Evolutionary conservation across 1,140 invertebrate genomes (phyloP).

Genomic region (Zelostemma sp.): DNA sequence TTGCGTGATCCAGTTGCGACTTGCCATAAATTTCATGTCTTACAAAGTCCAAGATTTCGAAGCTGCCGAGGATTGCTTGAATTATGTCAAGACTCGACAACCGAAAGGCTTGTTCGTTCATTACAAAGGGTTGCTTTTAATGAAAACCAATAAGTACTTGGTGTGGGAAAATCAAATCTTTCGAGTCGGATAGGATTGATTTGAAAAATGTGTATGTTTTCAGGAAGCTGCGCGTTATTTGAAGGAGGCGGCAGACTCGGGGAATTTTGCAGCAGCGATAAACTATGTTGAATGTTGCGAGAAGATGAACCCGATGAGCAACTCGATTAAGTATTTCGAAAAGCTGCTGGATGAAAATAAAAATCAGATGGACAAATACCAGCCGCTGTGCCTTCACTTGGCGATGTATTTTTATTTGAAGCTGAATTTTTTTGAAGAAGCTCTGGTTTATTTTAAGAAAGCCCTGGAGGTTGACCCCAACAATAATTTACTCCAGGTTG

Average conservation of each 20-base stretch:
- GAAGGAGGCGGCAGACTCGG: background rate
- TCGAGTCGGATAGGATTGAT: too few species aligned
- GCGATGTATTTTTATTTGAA: background rate
- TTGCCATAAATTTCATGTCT: background rate
- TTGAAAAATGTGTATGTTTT: too few species aligned
- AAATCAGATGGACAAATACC: background rate
- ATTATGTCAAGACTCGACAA: background rate
- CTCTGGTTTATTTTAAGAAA: background rate
- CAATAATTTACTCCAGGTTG: background rate
- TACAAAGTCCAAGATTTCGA: background rate
- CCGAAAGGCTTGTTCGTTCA: conserved; percentile 7
- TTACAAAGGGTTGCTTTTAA: too few species aligned
- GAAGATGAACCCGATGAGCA: background rate
- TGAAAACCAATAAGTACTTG: too few species aligned
- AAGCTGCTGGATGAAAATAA: background rate
- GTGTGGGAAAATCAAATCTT: too few species aligned
- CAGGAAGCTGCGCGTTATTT: too few species aligned
- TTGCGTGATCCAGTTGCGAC: too few species aligned
- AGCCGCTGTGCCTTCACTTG: background rate
- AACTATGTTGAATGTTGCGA: background rate
- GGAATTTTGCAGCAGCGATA: background rate
- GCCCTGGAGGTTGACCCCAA: background rate
- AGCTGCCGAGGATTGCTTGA: conserved; percentile 9
- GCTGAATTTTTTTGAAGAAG: background rate
- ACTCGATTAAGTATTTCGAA: background rate